phyloP scores from a whole-genome alignment of 1,140 invertebrate genomes.

The Cephus cinctus region DNA sequence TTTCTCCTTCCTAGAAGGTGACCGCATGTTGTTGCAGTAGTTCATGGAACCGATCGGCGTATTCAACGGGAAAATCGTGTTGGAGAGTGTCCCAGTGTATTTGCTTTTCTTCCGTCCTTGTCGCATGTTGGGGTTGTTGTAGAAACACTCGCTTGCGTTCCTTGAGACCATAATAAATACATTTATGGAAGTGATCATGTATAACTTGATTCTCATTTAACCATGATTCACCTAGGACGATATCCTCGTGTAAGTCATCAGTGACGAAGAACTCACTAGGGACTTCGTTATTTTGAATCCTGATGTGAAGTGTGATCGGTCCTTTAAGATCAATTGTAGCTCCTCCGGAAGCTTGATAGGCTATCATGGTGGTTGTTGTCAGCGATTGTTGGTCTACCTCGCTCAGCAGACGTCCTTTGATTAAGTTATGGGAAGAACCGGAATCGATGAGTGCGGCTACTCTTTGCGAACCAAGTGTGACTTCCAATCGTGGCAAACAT shows the following conservation, averaged over 20 bases:
- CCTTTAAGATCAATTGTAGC: not conserved
- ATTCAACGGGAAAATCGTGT: slow-evolving; percentile 5
- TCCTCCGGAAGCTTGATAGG: not conserved
- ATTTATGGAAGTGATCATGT: slow-evolving; percentile 1
- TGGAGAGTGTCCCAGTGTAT: not conserved
- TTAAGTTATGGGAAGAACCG: slow-evolving; percentile 14
- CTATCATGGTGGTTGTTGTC: not conserved
- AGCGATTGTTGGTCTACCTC: not conserved
- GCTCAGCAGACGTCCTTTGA: slow-evolving; percentile 5
- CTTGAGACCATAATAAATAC: slow-evolving; percentile 3
- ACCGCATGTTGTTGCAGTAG: not conserved
- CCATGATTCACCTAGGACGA: slow-evolving; percentile 15
- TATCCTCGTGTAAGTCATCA: not conserved
- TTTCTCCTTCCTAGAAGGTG: slow-evolving; percentile 3
- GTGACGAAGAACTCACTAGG: not conserved
- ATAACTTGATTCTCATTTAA: slow-evolving; percentile 4
- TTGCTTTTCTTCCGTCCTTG: not conserved
- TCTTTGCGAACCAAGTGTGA: not conserved
- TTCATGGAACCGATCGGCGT: not conserved
- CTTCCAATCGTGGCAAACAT: slow-evolving; percentile 8
- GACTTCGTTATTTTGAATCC: not conserved
- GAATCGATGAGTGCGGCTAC: slow-evolving; percentile 14
- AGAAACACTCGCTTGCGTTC: not conserved
- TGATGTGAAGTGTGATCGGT: not conserved
- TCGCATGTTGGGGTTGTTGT: not conserved